A percentile compares a stretch with the other conserved stretches of the same genome.
phyloP scores from a whole-genome alignment of 2,797 vertebrate genomes.

The Hypotaenidia okinawae region DNA sequence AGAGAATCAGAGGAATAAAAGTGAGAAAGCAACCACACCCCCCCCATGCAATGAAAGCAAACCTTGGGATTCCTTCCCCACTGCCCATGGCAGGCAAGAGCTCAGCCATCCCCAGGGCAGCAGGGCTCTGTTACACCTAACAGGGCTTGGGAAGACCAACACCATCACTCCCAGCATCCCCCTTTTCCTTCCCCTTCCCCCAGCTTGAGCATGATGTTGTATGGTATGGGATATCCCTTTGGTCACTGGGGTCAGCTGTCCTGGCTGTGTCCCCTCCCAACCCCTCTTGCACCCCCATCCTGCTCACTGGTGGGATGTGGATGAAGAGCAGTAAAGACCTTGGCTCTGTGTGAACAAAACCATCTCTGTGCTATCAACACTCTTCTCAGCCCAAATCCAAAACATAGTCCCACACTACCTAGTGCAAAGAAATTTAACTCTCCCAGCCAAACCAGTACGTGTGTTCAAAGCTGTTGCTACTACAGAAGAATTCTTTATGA shows the following conservation, averaged over 20 bases:
- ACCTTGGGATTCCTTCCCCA: background rate
- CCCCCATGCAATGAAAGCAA: accelerated
- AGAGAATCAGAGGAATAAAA: background rate
- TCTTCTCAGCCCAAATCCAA: background rate
- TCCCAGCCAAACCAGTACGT: background rate
- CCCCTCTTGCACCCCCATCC: background rate
- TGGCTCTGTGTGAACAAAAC: background rate
- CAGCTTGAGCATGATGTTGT: accelerated
- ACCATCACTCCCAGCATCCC: accelerated
- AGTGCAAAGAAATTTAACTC: accelerated
- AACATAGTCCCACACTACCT: background rate
- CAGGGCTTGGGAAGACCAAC: accelerated
- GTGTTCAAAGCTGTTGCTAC: background rate
- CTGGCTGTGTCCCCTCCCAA: accelerated
- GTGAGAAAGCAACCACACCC: background rate
- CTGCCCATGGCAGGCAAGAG: background rate
- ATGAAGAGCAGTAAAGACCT: background rate
- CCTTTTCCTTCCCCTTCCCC: background rate
- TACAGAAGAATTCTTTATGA: background rate
- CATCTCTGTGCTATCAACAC: too few species aligned
- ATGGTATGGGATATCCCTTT: background rate
- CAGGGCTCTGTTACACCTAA: accelerated
- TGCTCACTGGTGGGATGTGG: background rate
- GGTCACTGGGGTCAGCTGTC: background rate
- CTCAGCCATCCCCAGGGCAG: background rate